phyloP scores from a whole-genome alignment of 2,797 vertebrate genomes.

The Lepus oiostolus region DNA sequence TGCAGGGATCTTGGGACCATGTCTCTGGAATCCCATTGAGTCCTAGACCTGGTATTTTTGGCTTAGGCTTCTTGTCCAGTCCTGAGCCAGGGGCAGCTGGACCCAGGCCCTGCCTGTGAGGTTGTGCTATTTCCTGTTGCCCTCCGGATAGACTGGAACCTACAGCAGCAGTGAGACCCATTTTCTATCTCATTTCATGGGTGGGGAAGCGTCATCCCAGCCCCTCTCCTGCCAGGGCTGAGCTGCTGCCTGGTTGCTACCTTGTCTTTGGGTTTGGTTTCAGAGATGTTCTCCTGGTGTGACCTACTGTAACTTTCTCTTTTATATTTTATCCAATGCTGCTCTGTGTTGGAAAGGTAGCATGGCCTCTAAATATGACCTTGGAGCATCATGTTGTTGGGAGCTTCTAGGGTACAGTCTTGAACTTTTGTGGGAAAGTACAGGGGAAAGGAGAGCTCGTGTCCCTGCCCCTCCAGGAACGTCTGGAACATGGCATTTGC shows the following conservation, averaged over 20 bases:
- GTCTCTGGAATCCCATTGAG: background rate
- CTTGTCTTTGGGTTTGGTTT: background rate
- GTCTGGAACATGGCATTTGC: background rate
- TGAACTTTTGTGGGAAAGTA: background rate
- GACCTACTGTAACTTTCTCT: background rate
- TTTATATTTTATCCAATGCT: background rate
- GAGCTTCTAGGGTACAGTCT: background rate
- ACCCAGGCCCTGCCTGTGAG: background rate
- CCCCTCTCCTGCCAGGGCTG: background rate
- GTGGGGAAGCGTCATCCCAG: background rate
- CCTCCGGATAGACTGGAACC: background rate
- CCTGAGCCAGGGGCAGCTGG: background rate
- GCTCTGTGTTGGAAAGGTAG: background rate
- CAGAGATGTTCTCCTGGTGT: background rate
- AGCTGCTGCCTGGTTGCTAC: background rate
- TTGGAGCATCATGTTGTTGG: too few relatives aligned
- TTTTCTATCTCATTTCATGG: background rate
- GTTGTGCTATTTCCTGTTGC: background rate
- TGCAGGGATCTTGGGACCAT: background rate
- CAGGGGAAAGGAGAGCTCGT: background rate
- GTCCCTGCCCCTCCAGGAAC: background rate
- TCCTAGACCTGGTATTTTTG: background rate
- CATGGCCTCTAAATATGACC: background rate
- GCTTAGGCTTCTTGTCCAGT: background rate
- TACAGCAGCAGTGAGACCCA: background rate